Percentiles rank a stretch among this genome's conserved stretches.
phyloP scores from a whole-genome alignment of 2,888 invertebrate genomes.

The Dasypogon diadema region DNA sequence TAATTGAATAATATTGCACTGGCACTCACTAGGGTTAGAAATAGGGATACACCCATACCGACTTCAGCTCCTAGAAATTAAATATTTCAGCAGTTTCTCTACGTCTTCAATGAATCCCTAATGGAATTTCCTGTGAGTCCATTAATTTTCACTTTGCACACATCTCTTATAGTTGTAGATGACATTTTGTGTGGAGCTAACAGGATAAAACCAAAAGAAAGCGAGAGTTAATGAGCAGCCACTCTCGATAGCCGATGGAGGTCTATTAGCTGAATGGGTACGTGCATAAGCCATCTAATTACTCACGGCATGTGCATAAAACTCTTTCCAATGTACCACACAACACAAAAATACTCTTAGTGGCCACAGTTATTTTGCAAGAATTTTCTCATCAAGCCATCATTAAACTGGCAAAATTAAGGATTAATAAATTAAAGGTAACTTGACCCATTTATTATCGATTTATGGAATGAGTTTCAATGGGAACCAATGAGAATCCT shows the following conservation, averaged over 20 bases:
- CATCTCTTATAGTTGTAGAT: not conserved
- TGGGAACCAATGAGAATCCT: not conserved
- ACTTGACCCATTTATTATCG: slow-evolving; percentile 48
- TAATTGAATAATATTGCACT: slow-evolving; percentile 15
- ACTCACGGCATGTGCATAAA: not conserved
- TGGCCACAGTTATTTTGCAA: not conserved
- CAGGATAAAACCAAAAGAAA: not conserved
- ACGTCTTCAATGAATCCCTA: slow-evolving; percentile 33
- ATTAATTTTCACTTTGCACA: slow-evolving; percentile 53
- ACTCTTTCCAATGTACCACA: too few relatives aligned
- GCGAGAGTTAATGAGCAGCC: slow-evolving; percentile 20
- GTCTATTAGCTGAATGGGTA: not conserved
- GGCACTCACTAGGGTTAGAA: too few relatives aligned
- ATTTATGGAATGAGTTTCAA: not conserved
- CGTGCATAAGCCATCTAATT: not conserved
- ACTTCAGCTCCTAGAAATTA: too few relatives aligned
- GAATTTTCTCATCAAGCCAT: not conserved
- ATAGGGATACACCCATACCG: too few relatives aligned
- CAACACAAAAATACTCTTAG: not conserved
- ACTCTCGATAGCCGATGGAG: not conserved
- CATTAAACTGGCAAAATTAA: slow-evolving; percentile 8
- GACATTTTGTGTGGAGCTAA: not conserved
- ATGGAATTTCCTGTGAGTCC: slow-evolving; percentile 42
- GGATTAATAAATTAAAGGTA: slow-evolving; percentile 45
- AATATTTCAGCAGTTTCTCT: slow-evolving; percentile 22